Conservation (phyloP, 2,113 vertebrate genomes). For the Lampris incognitus region DNA sequence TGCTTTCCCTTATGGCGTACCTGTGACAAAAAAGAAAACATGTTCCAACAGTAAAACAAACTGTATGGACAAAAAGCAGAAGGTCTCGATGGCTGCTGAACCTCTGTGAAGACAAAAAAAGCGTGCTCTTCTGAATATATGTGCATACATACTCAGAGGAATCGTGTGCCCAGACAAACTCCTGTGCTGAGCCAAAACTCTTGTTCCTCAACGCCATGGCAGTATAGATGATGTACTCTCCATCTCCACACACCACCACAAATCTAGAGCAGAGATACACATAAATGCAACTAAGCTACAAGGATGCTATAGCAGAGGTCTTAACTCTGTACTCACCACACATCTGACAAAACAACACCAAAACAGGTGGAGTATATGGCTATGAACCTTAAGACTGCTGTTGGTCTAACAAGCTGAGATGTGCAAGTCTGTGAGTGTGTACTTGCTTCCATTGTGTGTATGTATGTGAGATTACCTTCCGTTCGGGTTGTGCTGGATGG, state of each 20-base stretch:
- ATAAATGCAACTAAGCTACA: neutral
- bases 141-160: constrained; percentile 93
- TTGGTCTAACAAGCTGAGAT: neutral
- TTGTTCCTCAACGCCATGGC: constrained; percentile 99
- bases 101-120: neutral
- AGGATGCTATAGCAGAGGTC: neutral
- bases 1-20: constrained; percentile 97
- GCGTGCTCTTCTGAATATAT: neutral
- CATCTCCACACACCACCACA: constrained; percentile 97
- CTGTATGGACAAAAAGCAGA: neutral
- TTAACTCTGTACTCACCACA: neutral
- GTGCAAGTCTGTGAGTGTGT: too few species aligned
- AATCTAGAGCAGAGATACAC: constrained; percentile 79
- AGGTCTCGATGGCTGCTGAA: neutral
- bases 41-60: neutral
- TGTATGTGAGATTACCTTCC: constrained; percentile 85
- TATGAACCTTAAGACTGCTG: neutral
- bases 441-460: neutral
- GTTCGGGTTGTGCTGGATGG: constrained; percentile 98
- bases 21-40: constrained; percentile 67
- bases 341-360: neutral
- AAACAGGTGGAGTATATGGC: neutral
- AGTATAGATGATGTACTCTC: constrained; percentile 99
- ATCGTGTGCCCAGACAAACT: constrained; percentile 98
- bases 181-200: constrained; percentile 98